phyloP scores from a whole-genome alignment of 1,140 invertebrate species.

The Pseudomyrmex pallidus region DNA sequence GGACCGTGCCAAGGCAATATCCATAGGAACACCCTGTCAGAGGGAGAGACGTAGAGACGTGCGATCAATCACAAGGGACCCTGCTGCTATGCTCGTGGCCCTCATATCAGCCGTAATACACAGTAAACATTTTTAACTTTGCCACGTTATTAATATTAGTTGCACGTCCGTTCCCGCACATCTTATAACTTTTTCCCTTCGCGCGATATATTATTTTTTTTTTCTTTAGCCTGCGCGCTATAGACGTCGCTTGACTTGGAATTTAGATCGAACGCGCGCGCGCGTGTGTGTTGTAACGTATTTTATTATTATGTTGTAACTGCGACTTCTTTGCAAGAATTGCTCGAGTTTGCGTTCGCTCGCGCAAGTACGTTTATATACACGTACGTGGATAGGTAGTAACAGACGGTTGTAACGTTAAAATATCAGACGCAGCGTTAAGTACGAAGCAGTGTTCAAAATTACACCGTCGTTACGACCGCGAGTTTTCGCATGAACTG shows the following conservation, averaged over 20 bases:
- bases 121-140: slow-evolving; percentile 86
- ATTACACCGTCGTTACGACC: slow-evolving; percentile 77
- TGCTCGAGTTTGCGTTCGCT: slow-evolving; percentile 15
- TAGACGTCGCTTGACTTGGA: background rate
- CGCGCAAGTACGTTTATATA: background rate
- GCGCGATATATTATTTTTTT: slow-evolving; percentile 3
- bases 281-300: background rate
- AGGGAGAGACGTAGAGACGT: slow-evolving; percentile 82
- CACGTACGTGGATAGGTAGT: background rate
- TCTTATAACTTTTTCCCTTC: slow-evolving; percentile 56
- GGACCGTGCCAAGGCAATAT: slow-evolving; percentile 81
- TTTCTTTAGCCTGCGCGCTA: background rate
- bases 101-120: slow-evolving; percentile 84
- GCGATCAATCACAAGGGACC: slow-evolving; percentile 84
- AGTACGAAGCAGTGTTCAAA: slow-evolving; percentile 58
- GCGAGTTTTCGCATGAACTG: slow-evolving; percentile 81
- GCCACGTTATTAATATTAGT: slow-evolving; percentile 86
- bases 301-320: background rate
- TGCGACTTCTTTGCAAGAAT: slow-evolving; percentile 19
- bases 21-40: slow-evolving; percentile 81
- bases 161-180: slow-evolving; percentile 64
- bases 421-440: slow-evolving; percentile 47
- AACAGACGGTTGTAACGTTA: slow-evolving; percentile 27
- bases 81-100: slow-evolving; percentile 83
- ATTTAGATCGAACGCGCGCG: background rate